A percentile compares a stretch with the other conserved stretches of the same genome.
Conservation (phyloP, 2,888 invertebrate species). For the Oscheius myriophilus region DNA sequence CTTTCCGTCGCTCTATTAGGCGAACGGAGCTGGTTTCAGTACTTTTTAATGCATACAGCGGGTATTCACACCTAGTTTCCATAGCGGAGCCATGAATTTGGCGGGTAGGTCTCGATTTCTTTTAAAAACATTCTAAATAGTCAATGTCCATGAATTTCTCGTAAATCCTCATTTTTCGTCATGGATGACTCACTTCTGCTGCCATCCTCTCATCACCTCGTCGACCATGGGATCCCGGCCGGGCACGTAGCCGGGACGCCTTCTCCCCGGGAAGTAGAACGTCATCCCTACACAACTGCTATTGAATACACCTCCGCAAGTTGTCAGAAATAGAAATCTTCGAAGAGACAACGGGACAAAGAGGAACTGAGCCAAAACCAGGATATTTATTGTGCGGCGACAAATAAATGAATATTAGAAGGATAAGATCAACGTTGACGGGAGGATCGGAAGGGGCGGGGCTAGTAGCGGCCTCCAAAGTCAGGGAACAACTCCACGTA, state of each 20-base stretch:
- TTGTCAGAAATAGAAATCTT: not conserved
- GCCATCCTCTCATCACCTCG: constrained; percentile 60
- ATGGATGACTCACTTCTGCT: constrained; percentile 41
- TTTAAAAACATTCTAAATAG: no score
- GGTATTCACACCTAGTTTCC: no score
- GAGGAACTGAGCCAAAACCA: not conserved
- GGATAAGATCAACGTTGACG: not conserved
- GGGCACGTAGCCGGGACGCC: constrained; percentile 33
- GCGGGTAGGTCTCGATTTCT: no score
- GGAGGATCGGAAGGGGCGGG: constrained; percentile 4
- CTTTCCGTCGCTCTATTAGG: no score
- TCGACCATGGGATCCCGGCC: constrained; percentile 56
- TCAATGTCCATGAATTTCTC: not conserved
- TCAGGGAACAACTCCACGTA: constrained; percentile 45
- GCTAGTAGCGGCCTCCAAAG: constrained; percentile 17
- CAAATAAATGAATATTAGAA: constrained; percentile 15
- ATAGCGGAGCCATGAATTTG: no score
- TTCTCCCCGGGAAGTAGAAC: constrained; percentile 33
- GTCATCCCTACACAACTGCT: constrained; percentile 30
- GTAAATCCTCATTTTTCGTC: not conserved
- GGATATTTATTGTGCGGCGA: not conserved
- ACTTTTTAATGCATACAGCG: no score
- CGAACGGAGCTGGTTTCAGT: no score
- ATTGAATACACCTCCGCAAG: not conserved
- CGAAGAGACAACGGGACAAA: not conserved